phyloP scores from a whole-genome alignment of 2,113 vertebrate species.

The Dasyurus viverrinus region DNA sequence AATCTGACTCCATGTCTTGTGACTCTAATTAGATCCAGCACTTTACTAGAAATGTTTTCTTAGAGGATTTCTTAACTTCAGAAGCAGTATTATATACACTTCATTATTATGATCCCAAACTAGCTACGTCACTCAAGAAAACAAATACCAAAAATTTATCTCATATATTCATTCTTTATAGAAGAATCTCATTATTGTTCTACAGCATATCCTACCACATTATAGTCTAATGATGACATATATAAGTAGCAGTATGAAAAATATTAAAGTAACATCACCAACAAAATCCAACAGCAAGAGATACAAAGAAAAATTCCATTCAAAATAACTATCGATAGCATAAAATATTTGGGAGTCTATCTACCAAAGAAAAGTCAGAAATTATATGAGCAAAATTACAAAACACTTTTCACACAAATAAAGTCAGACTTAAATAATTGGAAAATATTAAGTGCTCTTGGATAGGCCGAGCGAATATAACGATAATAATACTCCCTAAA shows the following conservation, averaged over 20 bases:
- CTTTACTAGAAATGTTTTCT: neutral
- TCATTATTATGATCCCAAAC: neutral
- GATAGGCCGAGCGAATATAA: too few species aligned
- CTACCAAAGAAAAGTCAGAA: too few species aligned
- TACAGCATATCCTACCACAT: neutral
- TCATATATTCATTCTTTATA: neutral
- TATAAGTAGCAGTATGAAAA: neutral
- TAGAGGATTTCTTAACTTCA: neutral
- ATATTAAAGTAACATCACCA: neutral
- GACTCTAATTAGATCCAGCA: neutral
- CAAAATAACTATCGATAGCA: too few species aligned
- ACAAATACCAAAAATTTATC: neutral
- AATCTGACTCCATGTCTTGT: neutral
- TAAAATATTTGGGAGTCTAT: too few species aligned
- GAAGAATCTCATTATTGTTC: neutral
- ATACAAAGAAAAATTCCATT: too few species aligned
- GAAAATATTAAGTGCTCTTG: too few species aligned
- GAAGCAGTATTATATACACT: neutral
- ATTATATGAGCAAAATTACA: too few species aligned
- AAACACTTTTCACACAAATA: too few species aligned
- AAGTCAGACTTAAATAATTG: too few species aligned
- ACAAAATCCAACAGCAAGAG: too few species aligned
- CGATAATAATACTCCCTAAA: too few species aligned
- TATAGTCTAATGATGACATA: neutral
- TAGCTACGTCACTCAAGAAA: neutral